These are phyloP conservation scores for Melanerpes formicivorus DNA, from an alignment of 2,113 vertebrate species.

Conservation along the genomic window DNA sequence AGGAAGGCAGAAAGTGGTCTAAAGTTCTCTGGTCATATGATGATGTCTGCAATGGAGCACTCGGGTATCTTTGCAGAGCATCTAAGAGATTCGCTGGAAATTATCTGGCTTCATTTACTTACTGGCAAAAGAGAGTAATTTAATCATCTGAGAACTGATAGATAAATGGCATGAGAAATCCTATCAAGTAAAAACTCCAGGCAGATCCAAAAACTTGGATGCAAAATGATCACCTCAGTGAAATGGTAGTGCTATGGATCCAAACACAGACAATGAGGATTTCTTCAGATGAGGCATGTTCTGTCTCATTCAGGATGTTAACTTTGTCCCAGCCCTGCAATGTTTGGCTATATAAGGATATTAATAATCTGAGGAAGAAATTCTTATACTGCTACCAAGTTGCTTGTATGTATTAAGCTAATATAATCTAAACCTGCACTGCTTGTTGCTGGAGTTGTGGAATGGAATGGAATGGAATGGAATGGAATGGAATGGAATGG, in stretches of 20 bases:
- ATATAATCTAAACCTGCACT: background rate
- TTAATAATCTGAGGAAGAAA: background rate
- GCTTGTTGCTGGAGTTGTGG: background rate
- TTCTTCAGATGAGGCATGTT: background rate
- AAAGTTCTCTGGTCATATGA: background rate
- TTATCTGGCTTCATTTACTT: background rate
- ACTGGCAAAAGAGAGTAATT: background rate
- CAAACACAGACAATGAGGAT: background rate
- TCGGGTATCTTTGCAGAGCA: background rate
- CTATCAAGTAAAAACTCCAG: background rate
- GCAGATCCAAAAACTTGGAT: background rate
- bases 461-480: background rate
- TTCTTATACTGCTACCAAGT: background rate
- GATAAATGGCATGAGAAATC: background rate
- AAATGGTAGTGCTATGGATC: background rate
- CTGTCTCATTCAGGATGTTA: background rate
- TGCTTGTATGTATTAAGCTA: background rate
- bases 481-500: too few species aligned
- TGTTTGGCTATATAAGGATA: background rate
- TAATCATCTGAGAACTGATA: background rate
- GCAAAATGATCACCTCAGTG: background rate
- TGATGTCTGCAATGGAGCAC: background rate
- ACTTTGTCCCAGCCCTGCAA: background rate
- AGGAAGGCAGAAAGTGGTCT: background rate
- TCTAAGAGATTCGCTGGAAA: background rate